Evolutionary conservation across 2,888 invertebrate genomes (phyloP).

Genomic region (Hoplodrina blanda): DNA sequence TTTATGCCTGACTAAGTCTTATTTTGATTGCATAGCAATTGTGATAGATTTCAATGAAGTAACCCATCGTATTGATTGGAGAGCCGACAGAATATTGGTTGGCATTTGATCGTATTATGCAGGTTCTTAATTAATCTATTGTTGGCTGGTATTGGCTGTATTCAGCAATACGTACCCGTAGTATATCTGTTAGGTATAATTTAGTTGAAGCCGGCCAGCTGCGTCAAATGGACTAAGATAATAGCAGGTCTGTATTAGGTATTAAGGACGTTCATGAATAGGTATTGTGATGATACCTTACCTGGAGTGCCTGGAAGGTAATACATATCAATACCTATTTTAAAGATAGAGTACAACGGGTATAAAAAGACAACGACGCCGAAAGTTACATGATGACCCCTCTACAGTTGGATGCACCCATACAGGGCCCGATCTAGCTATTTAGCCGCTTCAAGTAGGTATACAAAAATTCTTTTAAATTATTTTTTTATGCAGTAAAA

Average conservation of each 20-base stretch:
- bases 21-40: not conserved
- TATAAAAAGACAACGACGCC: too few relatives aligned
- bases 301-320: too few relatives aligned
- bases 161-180: not conserved
- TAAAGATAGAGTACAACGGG: too few relatives aligned
- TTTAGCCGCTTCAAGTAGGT: too few relatives aligned
- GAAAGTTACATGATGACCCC: too few relatives aligned
- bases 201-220: constrained; percentile 12
- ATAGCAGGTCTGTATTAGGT: constrained; percentile 7
- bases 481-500: too few relatives aligned
- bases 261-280: not conserved
- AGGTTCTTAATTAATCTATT: constrained; percentile 28
- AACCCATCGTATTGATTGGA: constrained; percentile 12
- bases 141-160: constrained; percentile 19
- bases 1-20: not conserved
- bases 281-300: too few relatives aligned
- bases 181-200: constrained; percentile 3
- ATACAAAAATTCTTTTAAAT: too few relatives aligned
- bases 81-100: constrained; percentile 16
- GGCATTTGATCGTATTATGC: constrained; percentile 21
- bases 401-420: too few relatives aligned
- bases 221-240: not conserved
- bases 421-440: too few relatives aligned
- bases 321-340: too few relatives aligned
- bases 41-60: constrained; percentile 6